phyloP scores from a whole-genome alignment of 2,888 invertebrate species.

The Pyrochroa serraticornis region DNA sequence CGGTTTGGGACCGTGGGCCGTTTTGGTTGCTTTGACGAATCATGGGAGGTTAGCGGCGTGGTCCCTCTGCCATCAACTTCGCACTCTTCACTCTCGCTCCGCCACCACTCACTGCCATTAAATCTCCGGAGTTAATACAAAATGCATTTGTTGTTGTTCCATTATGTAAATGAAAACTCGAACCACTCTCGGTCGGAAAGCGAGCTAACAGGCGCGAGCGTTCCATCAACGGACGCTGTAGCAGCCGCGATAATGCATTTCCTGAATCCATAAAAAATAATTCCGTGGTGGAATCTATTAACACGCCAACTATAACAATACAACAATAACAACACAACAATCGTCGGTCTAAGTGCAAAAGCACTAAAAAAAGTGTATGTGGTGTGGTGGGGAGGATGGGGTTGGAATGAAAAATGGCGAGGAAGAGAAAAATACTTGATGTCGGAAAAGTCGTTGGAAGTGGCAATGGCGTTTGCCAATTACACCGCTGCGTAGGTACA shows the following conservation, averaged over 20 bases:
- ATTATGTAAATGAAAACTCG: constrained; percentile 61
- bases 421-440: too few relatives aligned
- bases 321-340: constrained; percentile 4
- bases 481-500: constrained; percentile 47
- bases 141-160: constrained; percentile 62
- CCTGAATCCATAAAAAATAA: constrained; percentile 48
- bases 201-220: constrained; percentile 42
- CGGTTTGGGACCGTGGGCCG: too few relatives aligned
- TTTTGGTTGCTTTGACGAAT: too few relatives aligned
- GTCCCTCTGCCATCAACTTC: constrained; percentile 18
- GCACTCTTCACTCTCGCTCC: constrained; percentile 23
- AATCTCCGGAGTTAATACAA: constrained; percentile 60
- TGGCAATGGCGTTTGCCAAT: constrained; percentile 43
- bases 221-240: constrained; percentile 44
- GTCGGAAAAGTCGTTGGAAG: constrained; percentile 6
- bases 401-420: too few relatives aligned
- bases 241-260: constrained; percentile 52
- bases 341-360: not conserved
- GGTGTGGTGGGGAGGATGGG: not conserved
- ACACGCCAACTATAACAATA: constrained; percentile 6
- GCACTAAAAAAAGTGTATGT: not conserved
- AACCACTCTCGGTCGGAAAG: constrained; percentile 50
- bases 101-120: constrained; percentile 56
- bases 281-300: constrained; percentile 24
- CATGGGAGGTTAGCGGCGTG: too few relatives aligned